Evolutionary conservation across 2,888 invertebrate genomes (phyloP), one percentile per base, ranked within the genome.

Genomic region (Oscheius sp.): DNA sequence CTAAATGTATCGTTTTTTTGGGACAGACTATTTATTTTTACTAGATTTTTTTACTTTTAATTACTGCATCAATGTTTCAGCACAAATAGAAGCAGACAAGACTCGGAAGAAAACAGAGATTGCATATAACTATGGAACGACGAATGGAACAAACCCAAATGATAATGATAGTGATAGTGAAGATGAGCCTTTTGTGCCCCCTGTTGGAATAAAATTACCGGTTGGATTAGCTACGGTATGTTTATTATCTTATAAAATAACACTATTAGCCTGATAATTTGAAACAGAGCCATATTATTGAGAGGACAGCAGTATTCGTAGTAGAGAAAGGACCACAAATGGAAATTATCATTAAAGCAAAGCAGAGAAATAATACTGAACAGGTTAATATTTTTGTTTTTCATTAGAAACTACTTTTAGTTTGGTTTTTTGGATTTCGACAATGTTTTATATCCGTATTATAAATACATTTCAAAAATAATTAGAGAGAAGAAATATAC

Each of bases 301-400:
- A 95, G 86, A 95, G 94, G 88, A 99, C 90, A 0, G 89, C 90
- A 1, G 72, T 78, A 44, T 90, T 90, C 81, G 87, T 90, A 14
- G 87, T 87, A 2, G 73, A 75, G 5, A 74, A 79, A 56, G 97
- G 97, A 0, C 90, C 92, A 6, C 98, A 98, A 88, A 96, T 98
- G 96, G 98, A 98, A 89, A 95, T 98, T 78, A 90, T 98, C 12
- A 92, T 98, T 78, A 97, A 97, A 88, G 94, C 96, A 2, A 98
- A 97, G 88, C 98, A 98, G 87, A 90, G 81, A 30, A 75, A 78
- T 24, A 81, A 83, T 54, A 24, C 63, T 0, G 80, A 82, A 26
- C 82, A 77, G 56, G 74, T 74, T 4, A 38, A 12, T 30, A 9
- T 14, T 17, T 20, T 24, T 28, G 28, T 28, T 9, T 28, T 54